Evolutionary conservation across 2,113 vertebrate genomes (phyloP), one percentile per base, ranked within the genome.

Genomic region (Oostethus manadensis): DNA sequence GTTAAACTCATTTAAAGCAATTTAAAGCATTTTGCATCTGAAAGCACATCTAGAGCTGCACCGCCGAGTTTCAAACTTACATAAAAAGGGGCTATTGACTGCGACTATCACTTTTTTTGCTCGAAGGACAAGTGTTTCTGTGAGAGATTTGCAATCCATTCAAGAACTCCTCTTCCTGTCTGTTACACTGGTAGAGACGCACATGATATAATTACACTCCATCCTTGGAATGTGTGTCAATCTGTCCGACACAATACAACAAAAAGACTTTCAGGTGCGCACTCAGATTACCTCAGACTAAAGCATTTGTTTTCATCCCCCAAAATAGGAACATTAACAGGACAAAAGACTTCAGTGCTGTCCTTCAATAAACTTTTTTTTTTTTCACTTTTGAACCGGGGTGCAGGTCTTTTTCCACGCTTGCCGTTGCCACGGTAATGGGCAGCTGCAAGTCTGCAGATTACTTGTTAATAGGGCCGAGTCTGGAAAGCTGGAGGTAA

Each of bases 371-470:
- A 66, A 77, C 81, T 86, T 82, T 87, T 87, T 87, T 45, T 55
- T 17, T 38, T 33, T 17, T 11, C 18, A 33, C 33, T 38, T 58
- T 58, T 23, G 40, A 58, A 46, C 29, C 78, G 83, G 70, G 73
- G 58, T 72, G 74, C 81, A 75, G 80, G 77, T 88, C 79, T 79
- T 73, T 87, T 70, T 76, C 71, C 86, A 72, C 86, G 77, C 83
- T 85, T 78, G 65, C 79, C 43, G 88, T 90, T 90, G 86, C 89
- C 87, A 89, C 81, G 88, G 90, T 77, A 83, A 90, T 90, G 87
- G 85, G 86, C 88, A 89, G 87, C 88, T 90, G 86, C 87, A 73
- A 87, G 83, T 78, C 83, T 80, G 73, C 50, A 80, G 78, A 86
- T 86, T 89, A 87, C 89, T 74, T 84, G 85, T 89, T 89, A 87